A percentile compares a stretch with the other conserved stretches of the same genome.
Evolutionary conservation across 2,797 vertebrate genomes (phyloP).

Genomic region (Cyclura pinguis): DNA sequence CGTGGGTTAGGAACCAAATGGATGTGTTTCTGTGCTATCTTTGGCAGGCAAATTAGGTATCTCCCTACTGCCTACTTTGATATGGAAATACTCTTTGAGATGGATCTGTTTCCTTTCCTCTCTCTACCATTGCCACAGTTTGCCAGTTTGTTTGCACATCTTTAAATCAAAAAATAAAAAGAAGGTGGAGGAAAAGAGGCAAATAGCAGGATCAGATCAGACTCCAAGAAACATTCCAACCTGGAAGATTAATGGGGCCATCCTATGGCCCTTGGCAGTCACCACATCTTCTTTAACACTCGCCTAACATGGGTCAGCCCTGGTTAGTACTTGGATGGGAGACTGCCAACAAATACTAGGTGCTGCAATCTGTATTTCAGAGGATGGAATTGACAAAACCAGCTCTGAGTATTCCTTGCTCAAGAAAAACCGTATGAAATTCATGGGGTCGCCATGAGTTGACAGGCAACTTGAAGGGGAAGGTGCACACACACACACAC

Average conservation of each 20-base stretch:
- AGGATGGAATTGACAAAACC: too few relatives aligned
- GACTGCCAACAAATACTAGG: too few relatives aligned
- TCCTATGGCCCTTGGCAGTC: neutral
- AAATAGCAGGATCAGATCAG: neutral
- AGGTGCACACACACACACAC: too few relatives aligned
- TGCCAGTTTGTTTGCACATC: neutral
- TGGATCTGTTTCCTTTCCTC: neutral
- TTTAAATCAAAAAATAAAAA: neutral
- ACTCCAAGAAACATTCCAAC: neutral
- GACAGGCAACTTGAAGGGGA: too few relatives aligned
- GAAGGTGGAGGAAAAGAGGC: too few relatives aligned
- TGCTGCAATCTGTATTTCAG: too few relatives aligned
- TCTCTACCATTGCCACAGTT: neutral
- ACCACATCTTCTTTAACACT: neutral
- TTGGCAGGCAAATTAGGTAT: neutral
- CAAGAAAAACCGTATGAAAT: too few relatives aligned
- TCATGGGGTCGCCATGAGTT: too few relatives aligned
- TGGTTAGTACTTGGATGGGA: too few relatives aligned
- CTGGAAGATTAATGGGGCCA: neutral
- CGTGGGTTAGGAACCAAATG: neutral
- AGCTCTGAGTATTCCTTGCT: too few relatives aligned
- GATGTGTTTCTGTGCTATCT: neutral
- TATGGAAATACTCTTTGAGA: neutral
- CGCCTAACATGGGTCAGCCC: too few relatives aligned
- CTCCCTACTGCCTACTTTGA: slow-evolving; percentile 1